A percentile compares a stretch with the other conserved stretches of the same genome.
Conservation (phyloP, 2,797 vertebrate species). For the Myripristis murdjan region DNA sequence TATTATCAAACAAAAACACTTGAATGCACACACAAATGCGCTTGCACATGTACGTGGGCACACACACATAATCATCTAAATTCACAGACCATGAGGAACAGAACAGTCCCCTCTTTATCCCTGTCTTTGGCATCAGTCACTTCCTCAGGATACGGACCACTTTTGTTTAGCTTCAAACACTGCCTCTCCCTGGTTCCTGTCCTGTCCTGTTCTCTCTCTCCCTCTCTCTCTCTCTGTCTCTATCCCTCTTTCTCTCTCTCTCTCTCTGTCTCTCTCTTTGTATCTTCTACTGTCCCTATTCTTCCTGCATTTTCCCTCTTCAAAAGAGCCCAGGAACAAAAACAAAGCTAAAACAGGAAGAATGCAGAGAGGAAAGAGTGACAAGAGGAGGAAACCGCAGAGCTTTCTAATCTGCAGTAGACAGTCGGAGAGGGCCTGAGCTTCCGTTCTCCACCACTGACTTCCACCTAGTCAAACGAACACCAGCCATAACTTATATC, state of each 20-base stretch:
- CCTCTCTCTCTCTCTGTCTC: slow-evolving; percentile 17
- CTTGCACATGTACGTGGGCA: not conserved
- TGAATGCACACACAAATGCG: slow-evolving; percentile 23
- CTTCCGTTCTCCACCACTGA: slow-evolving; percentile 41
- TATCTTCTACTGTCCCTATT: slow-evolving; percentile 34
- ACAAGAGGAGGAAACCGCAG: slow-evolving; percentile 52
- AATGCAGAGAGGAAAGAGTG: slow-evolving; percentile 40
- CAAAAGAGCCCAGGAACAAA: slow-evolving; percentile 29
- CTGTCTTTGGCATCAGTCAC: slow-evolving; percentile 78
- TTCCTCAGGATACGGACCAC: slow-evolving; percentile 81
- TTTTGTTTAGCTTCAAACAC: slow-evolving; percentile 83
- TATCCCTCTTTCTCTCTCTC: slow-evolving; percentile 38
- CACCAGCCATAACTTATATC: slow-evolving; percentile 75
- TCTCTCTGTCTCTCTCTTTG: slow-evolving; percentile 24
- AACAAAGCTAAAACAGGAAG: slow-evolving; percentile 32
- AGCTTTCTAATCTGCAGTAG: slow-evolving; percentile 51
- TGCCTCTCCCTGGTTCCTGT: slow-evolving; percentile 70
- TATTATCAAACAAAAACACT: slow-evolving; percentile 59
- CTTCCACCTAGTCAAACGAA: slow-evolving; percentile 68
- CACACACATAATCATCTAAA: slow-evolving; percentile 67
- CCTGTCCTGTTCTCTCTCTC: slow-evolving; percentile 62
- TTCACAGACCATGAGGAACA: slow-evolving; percentile 62
- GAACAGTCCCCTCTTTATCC: slow-evolving; percentile 79
- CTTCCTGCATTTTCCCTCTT: slow-evolving; percentile 30
- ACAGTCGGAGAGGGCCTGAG: slow-evolving; percentile 40